Evolutionary conservation across 2,888 invertebrate species (phyloP).

Genomic region (Blastobasis lacticolella): DNA sequence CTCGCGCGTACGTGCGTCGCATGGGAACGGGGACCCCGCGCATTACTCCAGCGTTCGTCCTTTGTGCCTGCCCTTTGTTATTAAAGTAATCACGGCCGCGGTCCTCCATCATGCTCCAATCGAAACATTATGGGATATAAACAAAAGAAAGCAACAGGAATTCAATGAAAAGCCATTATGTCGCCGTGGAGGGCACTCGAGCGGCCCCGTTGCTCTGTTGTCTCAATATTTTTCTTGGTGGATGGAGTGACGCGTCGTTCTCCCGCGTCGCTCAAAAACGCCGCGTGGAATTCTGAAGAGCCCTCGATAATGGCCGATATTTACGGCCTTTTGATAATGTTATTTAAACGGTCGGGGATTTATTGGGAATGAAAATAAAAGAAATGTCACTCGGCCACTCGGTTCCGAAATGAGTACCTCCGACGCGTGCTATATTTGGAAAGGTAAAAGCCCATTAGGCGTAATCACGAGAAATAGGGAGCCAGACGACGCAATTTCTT

Average conservation of each 20-base stretch:
- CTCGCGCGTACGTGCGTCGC: slow-evolving; percentile 58
- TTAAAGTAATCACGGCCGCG: slow-evolving; percentile 70
- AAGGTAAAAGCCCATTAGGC: no score
- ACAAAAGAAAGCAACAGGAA: slow-evolving; percentile 71
- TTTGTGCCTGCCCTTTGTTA: slow-evolving; percentile 68
- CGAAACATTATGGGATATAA: slow-evolving; percentile 73
- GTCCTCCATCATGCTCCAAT: slow-evolving; percentile 63
- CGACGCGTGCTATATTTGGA: no score
- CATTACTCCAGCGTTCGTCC: slow-evolving; percentile 66
- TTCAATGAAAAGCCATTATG: slow-evolving; percentile 73
- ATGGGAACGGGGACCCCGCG: slow-evolving; percentile 64
- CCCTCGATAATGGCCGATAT: slow-evolving; percentile 67
- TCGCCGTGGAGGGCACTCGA: slow-evolving; percentile 61
- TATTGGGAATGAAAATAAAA: slow-evolving; percentile 51
- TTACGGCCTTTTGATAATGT: slow-evolving; percentile 68
- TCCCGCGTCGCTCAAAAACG: slow-evolving; percentile 57
- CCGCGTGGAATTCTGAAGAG: slow-evolving; percentile 69
- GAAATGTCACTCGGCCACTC: slow-evolving; percentile 31
- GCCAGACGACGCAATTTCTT: no score
- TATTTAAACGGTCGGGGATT: slow-evolving; percentile 54
- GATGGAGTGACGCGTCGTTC: slow-evolving; percentile 67
- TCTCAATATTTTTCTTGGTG: slow-evolving; percentile 73
- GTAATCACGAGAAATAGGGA: no score
- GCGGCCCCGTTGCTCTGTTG: slow-evolving; percentile 40
- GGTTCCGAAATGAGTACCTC: no score